Base-by-base conservation (phyloP, 92 coral and sea anemone species). In the Phenganax marumi region DNA sequence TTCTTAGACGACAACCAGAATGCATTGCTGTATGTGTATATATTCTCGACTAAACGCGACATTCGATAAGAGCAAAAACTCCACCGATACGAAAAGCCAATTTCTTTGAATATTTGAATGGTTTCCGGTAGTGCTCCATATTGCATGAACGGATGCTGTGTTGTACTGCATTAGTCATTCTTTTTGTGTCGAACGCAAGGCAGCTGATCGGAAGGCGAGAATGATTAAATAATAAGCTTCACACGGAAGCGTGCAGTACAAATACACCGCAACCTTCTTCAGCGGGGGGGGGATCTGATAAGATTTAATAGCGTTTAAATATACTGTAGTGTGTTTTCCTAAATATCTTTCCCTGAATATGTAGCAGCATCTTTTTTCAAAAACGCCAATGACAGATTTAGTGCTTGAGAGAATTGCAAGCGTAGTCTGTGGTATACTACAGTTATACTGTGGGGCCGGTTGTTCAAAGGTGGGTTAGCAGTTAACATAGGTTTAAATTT, bases 151-250 rank as follows among this genome's bases (percentile, higher is more conserved):
- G 47, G 70, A 21, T 19, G 70, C 70, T 46, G 26, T 64, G 26
- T 21, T 64, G 19, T 14, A 64, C 21, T 58, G 8, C 13, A 58
- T 64, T 25, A 64, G 23, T 22, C 26, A 22, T 11, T 33, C 70
- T 64, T 25, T 64, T 64, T 64, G 70, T 64, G 26, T 64, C 9
- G 43, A 64, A 46, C 46, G 8, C 70, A 64, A 21, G 47, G 13
- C 70, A 64, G 70, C 70, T 64, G 70, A 64, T 64, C 43, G 14
- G 43, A 16, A 19, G 12, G 23, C 70, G 19, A 10, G 10, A 10
- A 64, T 64, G 70, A 22, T 64, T 64, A 22, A 64, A 64, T 64
- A 64, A 64, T 64, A 64, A 64, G 70, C 70, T 64, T 0, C 70
- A 14, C 9, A 10, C 11, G 70, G 26, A 64, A 46, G 70, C 70